Conservation (phyloP, 2,113 vertebrate species). For the Semnopithecus entellus region DNA sequence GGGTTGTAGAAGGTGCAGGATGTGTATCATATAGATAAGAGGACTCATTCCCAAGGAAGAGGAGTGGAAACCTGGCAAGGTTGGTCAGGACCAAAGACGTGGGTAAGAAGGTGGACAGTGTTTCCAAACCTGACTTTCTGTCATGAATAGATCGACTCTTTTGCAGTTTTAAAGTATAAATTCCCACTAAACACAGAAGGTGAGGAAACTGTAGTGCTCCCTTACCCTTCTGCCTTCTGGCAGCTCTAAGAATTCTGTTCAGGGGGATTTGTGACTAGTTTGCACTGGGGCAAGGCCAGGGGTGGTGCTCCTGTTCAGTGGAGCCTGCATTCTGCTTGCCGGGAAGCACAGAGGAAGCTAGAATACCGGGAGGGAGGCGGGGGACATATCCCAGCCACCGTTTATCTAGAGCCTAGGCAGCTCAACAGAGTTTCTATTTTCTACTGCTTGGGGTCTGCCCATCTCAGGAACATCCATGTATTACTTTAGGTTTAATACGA, state of each 20-base stretch:
- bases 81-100: background rate
- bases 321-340: background rate
- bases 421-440: slow-evolving; percentile 48
- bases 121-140: slow-evolving; percentile 47
- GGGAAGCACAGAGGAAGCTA: background rate
- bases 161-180: slow-evolving; percentile 26
- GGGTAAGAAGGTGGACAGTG: background rate
- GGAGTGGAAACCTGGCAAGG: background rate
- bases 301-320: background rate
- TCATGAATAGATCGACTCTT: background rate
- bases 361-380: background rate
- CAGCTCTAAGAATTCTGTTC: background rate
- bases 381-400: background rate
- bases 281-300: background rate
- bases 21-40: slow-evolving; percentile 34
- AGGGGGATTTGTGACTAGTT: background rate
- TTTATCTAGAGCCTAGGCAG: background rate
- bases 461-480: background rate
- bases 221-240: background rate
- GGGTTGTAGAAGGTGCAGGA: slow-evolving; percentile 1
- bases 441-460: background rate
- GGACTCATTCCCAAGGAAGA: background rate
- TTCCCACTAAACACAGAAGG: background rate
- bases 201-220: background rate
- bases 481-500: background rate